Evolutionary conservation across 2,888 invertebrate species (phyloP), one percentile per base, ranked within the genome.

Genomic region (Archips xylosteana): DNA sequence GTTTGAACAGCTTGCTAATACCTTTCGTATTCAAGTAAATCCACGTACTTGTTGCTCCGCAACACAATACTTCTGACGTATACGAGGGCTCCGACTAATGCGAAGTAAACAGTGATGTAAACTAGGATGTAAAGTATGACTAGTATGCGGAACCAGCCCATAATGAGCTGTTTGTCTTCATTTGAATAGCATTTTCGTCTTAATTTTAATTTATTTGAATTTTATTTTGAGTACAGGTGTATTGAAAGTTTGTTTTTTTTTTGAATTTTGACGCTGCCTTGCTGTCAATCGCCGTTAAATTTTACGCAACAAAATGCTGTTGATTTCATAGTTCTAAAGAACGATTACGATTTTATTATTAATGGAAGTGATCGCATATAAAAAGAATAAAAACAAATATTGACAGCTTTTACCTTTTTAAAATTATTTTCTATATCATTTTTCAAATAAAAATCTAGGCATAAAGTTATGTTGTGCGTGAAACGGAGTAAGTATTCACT

Each of bases 121-220:
- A 88, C 12, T 2, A 92, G 77, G 83, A 94, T 87, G 78, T 93
- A 94, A 51, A 85, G 15, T 63, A 92, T 80, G 39, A 90, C 79
- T n/a, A 90, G 64, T 59, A 84, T 77, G 70, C 92, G 90, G 70
- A 92, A 60, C 3, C 90, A 75, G 66, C 90, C 87, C 93, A 94
- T 94, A 67, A 66, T 81, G 76, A 73, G 62, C 63, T 72, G 76
- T 81, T 75, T 76, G 69, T 47, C 32, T 34, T 67, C 8, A 72
- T 62, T 66, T 72, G 42, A 45, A 23, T 13, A 54, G 45, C 67
- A 72, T 67, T 54, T 67, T 70, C 5, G 47, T n/a, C 15, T 51
- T 64, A 15, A 61, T 51, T 59, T 49, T 49, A 32, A 51, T 10
- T 65, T 49, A 51, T 65, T 34, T 57, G n/a, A n/a, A 15, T n/a